Conservation (phyloP, 2,888 invertebrate genomes). For the Nemapogon koenigi region DNA sequence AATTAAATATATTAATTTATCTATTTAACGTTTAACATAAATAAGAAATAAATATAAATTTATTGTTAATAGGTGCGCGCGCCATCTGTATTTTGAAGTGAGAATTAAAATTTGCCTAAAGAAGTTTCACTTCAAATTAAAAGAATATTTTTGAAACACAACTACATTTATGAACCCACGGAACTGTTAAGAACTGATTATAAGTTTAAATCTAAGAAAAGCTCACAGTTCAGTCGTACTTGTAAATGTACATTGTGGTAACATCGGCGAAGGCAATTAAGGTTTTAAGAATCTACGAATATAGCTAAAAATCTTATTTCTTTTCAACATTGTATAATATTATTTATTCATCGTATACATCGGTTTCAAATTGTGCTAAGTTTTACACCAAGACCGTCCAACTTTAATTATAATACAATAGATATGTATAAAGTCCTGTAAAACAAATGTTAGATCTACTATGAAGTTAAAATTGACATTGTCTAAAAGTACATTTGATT, state of each 20-base stretch:
- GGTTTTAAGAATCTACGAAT: slow-evolving; percentile 44
- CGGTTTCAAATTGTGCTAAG: slow-evolving; percentile 63
- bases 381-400: slow-evolving; percentile 54
- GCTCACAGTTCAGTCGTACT: slow-evolving; percentile 14
- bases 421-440: slow-evolving; percentile 62
- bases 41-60: too few relatives aligned
- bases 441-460: slow-evolving; percentile 42
- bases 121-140: too few relatives aligned
- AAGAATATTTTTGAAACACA: too few relatives aligned
- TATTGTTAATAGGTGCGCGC: too few relatives aligned
- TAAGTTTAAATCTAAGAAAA: slow-evolving; percentile 20
- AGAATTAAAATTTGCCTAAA: too few relatives aligned
- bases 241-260: slow-evolving; percentile 24
- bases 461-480: slow-evolving; percentile 46
- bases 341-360: slow-evolving; percentile 58
- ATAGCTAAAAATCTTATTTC: slow-evolving; percentile 59
- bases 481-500: slow-evolving; percentile 41
- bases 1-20: too few relatives aligned
- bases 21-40: too few relatives aligned
- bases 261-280: slow-evolving; percentile 44
- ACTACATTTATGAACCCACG: too few relatives aligned
- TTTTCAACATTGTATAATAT: slow-evolving; percentile 61
- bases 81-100: too few relatives aligned
- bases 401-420: slow-evolving; percentile 43
- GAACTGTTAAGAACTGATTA: slow-evolving; percentile 2